Percentiles rank a stretch among this genome's conserved stretches.
Conservation (phyloP, 2,113 vertebrate species). For the Peromyscus polionotus region DNA sequence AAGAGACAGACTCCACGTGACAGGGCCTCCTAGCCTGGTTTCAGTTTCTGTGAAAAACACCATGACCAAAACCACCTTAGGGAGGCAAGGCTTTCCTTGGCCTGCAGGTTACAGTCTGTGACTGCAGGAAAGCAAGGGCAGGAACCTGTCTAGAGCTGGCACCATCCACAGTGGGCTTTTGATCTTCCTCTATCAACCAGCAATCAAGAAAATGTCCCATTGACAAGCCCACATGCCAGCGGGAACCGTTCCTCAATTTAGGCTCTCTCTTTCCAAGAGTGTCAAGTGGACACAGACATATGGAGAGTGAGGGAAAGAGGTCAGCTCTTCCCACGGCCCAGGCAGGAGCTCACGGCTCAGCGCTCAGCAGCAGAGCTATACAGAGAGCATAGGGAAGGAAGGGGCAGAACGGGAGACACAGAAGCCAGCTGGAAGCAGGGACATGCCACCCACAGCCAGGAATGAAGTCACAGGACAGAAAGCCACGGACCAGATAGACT, state of each 20-base stretch:
- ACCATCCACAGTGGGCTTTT: not conserved
- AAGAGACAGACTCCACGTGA: not conserved
- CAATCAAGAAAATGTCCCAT: not conserved
- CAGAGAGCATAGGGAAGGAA: too few relatives aligned
- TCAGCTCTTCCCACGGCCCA: not conserved
- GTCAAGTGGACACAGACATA: not conserved
- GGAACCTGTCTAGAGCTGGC: not conserved
- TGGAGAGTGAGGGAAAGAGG: not conserved
- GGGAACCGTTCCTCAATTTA: not conserved
- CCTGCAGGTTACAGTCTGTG: not conserved
- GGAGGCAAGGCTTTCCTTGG: not conserved
- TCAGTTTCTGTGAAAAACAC: not conserved
- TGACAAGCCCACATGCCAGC: not conserved
- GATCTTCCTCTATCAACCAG: not conserved
- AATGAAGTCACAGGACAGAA: fast-evolving
- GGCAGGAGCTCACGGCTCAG: not conserved
- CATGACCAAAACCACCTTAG: not conserved
- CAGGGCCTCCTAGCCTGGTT: not conserved
- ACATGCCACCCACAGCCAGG: not conserved
- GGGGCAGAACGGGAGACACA: not conserved
- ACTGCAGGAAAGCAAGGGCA: not conserved
- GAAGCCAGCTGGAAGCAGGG: not conserved
- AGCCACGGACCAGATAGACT: not conserved
- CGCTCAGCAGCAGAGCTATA: not conserved
- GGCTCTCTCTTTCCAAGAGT: not conserved